A percentile compares a stretch with the other conserved stretches of the same genome.
Conservation (phyloP, 2,797 vertebrate genomes). For the Typhlichthys eigenmanni region DNA sequence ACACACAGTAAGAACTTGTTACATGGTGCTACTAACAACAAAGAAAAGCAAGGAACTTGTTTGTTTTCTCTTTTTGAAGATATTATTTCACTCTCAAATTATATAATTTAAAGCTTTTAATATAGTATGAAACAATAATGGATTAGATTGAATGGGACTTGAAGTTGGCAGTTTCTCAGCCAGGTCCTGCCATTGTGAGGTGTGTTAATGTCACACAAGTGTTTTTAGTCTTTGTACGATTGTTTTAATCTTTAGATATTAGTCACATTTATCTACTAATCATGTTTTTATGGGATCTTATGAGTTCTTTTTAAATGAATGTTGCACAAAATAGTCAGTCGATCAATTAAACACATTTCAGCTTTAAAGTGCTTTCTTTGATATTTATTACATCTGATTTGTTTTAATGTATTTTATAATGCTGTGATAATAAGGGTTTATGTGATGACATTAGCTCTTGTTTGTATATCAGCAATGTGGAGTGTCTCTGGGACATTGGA, state of each 20-base stretch:
- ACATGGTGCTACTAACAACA: neutral
- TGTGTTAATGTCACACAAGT: constrained; percentile 6
- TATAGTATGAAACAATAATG: no score
- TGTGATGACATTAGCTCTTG: constrained; percentile 41
- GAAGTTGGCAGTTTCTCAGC: no score
- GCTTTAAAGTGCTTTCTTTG: constrained; percentile 74
- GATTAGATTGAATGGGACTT: no score
- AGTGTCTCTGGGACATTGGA: constrained; percentile 26
- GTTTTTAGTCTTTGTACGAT: constrained; percentile 40
- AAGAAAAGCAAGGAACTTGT: constrained; percentile 1
- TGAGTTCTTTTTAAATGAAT: constrained; percentile 42
- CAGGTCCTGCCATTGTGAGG: no score
- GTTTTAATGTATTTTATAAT: constrained; percentile 50
- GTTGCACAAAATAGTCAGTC: constrained; percentile 63
- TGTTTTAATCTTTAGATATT: constrained; percentile 48
- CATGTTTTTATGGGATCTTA: constrained; percentile 49
- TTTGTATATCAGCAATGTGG: constrained; percentile 46
- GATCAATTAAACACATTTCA: constrained; percentile 72
- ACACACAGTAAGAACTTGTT: constrained; percentile 13
- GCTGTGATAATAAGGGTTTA: constrained; percentile 63
- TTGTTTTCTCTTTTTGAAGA: no score
- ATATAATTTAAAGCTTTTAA: no score
- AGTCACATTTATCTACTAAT: constrained; percentile 55
- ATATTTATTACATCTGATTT: constrained; percentile 77
- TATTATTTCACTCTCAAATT: no score